Base-by-base conservation (phyloP, 2,888 invertebrate species). In the Prenolepis imparis region DNA sequence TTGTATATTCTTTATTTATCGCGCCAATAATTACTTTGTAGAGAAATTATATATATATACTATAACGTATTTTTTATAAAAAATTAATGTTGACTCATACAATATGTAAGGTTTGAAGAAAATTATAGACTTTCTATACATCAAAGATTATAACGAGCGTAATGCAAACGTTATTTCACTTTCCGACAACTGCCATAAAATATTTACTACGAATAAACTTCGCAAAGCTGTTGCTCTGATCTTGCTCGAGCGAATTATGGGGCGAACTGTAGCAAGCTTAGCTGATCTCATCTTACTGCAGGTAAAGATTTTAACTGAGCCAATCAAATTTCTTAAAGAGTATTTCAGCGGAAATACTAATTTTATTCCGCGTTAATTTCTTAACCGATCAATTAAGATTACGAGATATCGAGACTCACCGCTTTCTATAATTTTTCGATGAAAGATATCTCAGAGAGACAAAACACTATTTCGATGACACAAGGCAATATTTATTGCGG, bases 331-430 rank as follows among this genome's bases (percentile, higher is more conserved):
- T n/a, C 70, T 77, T 55, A 77, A 57, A 52, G 24, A 55, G 21
- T 15, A 68, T 68, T 68, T n/a, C n/a, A 77, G 11, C 21, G 21
- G 11, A 68, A 21, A 77, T 77, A 77, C 55, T 68, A 77, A 77
- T 77, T 77, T 68, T 67, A 77, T 68, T 68, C 70, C 21, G 55
- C 28, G 68, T 28, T 77, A 77, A 77, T 77, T 55, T 77, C 18
- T 28, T 9, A 55, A 36, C 15, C 41, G 15, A 15, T 15, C 55
- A 77, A 77, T 77, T 77, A 68, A 77, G 68, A 68, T 68, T 41
- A 77, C 39, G 28, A 77, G 70, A 77, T 77, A 68, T 68, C 55
- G 55, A 66, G 52, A 55, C n/a, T 39, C 5, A 28, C 28, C 6
- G 0, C n/a, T 9, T 39, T 67, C 18, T 9, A 66, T 52, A 21